Evolutionary conservation across 2,888 invertebrate genomes (phyloP).

Genomic region (Oligia latruncula): DNA sequence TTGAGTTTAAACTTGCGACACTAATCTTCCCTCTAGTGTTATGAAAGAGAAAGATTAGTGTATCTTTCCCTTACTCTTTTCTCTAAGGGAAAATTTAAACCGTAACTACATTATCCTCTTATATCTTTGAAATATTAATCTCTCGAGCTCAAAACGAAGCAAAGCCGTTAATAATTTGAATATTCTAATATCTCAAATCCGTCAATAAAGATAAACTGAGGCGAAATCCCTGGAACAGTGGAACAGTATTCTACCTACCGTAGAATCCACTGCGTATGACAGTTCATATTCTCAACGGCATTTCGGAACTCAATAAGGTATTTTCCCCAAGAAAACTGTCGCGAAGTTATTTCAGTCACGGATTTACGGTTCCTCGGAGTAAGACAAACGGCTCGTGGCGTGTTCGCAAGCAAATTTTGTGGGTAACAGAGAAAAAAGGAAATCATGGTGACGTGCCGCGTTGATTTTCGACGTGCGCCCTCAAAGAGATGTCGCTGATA

Average conservation of each 20-base stretch:
- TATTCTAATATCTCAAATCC: slow-evolving; percentile 51
- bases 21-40: slow-evolving; percentile 6
- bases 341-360: slow-evolving; percentile 82
- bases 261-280: slow-evolving; percentile 68
- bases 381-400: slow-evolving; percentile 79
- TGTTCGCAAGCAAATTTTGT: slow-evolving; percentile 79
- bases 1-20: neutral
- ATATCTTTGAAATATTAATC: slow-evolving; percentile 41
- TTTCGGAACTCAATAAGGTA: slow-evolving; percentile 74
- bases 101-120: slow-evolving; percentile 36
- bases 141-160: slow-evolving; percentile 12
- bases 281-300: slow-evolving; percentile 74
- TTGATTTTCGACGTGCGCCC: slow-evolving; percentile 62
- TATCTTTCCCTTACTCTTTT: slow-evolving; percentile 2
- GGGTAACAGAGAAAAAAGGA: slow-evolving; percentile 61
- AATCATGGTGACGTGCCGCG: slow-evolving; percentile 63
- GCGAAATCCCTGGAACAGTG: slow-evolving; percentile 50
- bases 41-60: neutral
- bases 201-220: slow-evolving; percentile 54
- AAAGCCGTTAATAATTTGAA: slow-evolving; percentile 43
- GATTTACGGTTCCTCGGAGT: slow-evolving; percentile 78
- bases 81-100: slow-evolving; percentile 3
- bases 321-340: slow-evolving; percentile 66
- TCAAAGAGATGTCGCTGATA: slow-evolving; percentile 48
- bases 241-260: slow-evolving; percentile 28